Evolutionary conservation across 2,797 vertebrate genomes (phyloP).

Genomic region (Rhabdophis nuchalis): DNA sequence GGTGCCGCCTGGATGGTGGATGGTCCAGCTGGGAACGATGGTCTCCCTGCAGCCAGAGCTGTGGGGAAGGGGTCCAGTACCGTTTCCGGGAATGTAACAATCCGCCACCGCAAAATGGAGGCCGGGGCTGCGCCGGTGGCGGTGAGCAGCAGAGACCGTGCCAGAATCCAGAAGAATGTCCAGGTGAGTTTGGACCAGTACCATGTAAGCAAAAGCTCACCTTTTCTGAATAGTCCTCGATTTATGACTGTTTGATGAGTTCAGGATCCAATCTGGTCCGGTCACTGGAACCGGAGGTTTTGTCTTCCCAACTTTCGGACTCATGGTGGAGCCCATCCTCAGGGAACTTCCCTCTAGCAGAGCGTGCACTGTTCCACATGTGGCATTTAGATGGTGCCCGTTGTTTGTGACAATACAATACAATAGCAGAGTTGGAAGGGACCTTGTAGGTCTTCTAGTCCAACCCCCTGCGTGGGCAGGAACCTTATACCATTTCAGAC

Average conservation of each 20-base stretch:
- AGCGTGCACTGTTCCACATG: rapidly evolving
- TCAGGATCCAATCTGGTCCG: neutral
- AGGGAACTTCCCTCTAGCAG: too few species aligned
- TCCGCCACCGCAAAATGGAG: constrained; percentile 47
- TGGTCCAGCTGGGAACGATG: constrained; percentile 80
- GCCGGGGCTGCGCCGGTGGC: constrained; percentile 67
- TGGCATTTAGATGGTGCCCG: neutral
- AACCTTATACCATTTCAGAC: too few species aligned
- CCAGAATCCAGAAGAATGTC: constrained; percentile 76
- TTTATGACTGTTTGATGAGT: neutral
- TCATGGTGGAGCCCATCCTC: too few species aligned
- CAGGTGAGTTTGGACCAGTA: constrained; percentile 65
- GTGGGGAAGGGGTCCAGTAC: constrained; percentile 81
- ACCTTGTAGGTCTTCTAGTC: too few species aligned
- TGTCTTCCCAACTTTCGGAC: neutral
- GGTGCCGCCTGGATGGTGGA: constrained; percentile 30
- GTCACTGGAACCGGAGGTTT: neutral
- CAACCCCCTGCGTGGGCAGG: too few species aligned
- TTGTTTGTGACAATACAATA: too few species aligned
- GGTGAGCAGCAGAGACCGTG: constrained; percentile 78
- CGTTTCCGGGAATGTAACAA: constrained; percentile 72
- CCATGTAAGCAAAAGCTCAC: neutral
- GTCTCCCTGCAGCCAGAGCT: constrained; percentile 79
- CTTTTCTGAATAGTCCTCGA: neutral
- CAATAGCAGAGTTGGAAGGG: too few species aligned